Percentiles rank a stretch among this genome's conserved stretches.
Conservation (phyloP, 2,113 vertebrate genomes). For the Naja naja region DNA sequence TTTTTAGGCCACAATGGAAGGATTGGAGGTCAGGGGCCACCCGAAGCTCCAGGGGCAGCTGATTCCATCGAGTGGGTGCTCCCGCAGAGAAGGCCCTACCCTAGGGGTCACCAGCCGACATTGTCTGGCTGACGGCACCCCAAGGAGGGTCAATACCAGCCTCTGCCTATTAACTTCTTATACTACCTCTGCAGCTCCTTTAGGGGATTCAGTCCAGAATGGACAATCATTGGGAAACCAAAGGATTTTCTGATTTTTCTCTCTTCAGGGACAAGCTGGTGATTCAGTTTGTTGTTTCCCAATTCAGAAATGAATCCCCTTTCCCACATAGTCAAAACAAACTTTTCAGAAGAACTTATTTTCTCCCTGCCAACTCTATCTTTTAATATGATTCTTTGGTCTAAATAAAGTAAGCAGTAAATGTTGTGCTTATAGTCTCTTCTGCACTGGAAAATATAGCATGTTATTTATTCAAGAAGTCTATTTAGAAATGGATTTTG, state of each 20-base stretch:
- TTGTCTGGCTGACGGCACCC: too few species aligned
- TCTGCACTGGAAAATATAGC: constrained; percentile 11
- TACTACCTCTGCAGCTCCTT: constrained; percentile 29
- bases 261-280: constrained; percentile 4
- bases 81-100: too few species aligned
- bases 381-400: background rate
- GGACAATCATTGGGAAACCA: constrained; percentile 31
- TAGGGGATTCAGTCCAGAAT: constrained; percentile 39
- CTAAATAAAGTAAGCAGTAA: background rate
- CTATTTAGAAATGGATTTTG: background rate
- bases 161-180: constrained; percentile 41
- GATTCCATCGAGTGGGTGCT: too few species aligned
- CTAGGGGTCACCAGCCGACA: too few species aligned
- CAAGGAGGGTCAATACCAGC: too few species aligned
- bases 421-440: background rate
- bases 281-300: background rate
- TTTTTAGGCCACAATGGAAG: too few species aligned
- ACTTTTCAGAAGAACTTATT: background rate
- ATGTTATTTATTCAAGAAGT: constrained; percentile 2
- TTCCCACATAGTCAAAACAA: background rate
- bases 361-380: background rate
- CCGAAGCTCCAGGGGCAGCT: too few species aligned
- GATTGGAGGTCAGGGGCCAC: too few species aligned
- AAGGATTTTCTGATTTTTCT: background rate
- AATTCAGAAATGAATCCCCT: background rate